A percentile compares a stretch with the other conserved stretches of the same genome.
Conservation (phyloP, 2,797 vertebrate genomes). For the Prunella strophiata region DNA sequence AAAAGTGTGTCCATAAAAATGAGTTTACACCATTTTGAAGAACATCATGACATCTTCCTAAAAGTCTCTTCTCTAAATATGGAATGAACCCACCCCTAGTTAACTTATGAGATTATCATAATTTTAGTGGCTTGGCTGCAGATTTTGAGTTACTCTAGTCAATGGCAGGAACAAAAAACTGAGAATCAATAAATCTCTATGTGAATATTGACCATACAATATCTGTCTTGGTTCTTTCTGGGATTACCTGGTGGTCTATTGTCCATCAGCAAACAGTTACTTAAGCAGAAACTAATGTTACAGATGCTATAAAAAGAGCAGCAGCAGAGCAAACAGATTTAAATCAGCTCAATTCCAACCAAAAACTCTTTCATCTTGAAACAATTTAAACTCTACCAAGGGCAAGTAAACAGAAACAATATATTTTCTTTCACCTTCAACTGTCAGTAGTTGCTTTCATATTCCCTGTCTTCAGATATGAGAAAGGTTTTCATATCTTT, state of each 20-base stretch:
- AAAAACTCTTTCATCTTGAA: slow-evolving; percentile 33
- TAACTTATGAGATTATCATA: neutral
- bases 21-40: neutral
- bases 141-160: neutral
- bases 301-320: slow-evolving; percentile 20
- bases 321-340: slow-evolving; percentile 44
- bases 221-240: slow-evolving; percentile 28
- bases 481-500: neutral
- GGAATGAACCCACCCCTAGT: neutral
- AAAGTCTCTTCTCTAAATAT: neutral
- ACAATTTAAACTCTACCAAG: slow-evolving; percentile 46
- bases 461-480: neutral
- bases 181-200: neutral
- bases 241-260: slow-evolving; percentile 44
- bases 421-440: slow-evolving; percentile 39
- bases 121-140: neutral
- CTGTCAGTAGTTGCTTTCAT: neutral
- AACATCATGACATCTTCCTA: neutral
- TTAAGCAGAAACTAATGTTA: slow-evolving; percentile 27
- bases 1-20: neutral
- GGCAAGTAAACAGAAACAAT: slow-evolving; percentile 32
- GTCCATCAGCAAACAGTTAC: slow-evolving; percentile 34
- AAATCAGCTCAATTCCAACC: slow-evolving; percentile 35
- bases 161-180: neutral
- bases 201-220: slow-evolving; percentile 29